Base-by-base conservation (phyloP, 1,140 invertebrate species). In the Aphis gossypii region DNA sequence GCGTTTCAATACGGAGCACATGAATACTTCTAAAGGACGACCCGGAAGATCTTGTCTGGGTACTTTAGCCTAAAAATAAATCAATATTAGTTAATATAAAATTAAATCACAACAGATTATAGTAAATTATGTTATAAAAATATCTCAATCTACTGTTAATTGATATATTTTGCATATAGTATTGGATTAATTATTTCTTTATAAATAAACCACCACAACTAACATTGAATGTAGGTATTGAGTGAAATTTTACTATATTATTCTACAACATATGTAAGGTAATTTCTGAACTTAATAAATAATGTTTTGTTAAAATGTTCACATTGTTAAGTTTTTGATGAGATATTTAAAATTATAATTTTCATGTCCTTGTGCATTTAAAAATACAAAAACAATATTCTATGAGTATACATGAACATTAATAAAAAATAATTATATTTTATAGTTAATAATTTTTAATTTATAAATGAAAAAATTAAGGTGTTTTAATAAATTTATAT, bases 1-100 rank as follows among this genome's bases (percentile, higher is more conserved):
- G 95, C 99, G 97, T 96, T 99, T 99, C 94, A 99, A 96, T 94
- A 99, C 99, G 94, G 99, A 99, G 96, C 99, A 99, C 99, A 99
- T 99, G 96, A 99, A 99, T 94, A 99, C 96, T 96, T 99, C 99
- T 95, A 99, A 96, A 94, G 99, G 99, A 96, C 99, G 98, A 83
- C 98, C 98, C 84, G 98, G 97, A 94, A 99, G 96, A 95, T 99
- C 98, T 94, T 96, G 96, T 94, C 98, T 96, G 88, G 98, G 96
- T 94, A 99, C 97, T 96, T 98, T 99, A 94, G 98, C 98, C 98
- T 99, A 95, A 94, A 96, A 96, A 95, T 46, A 93, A 94, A 88
- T n/a, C 30, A 87, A 87, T 88, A 88, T 20, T 48, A 82, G 41
- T 48, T 68, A 68, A 68, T 68, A 76, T 76, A n/a, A 4, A 76